A percentile compares a stretch with the other conserved stretches of the same genome.
phyloP scores from a whole-genome alignment of 2,113 vertebrate genomes.

The Sceloporus undulatus region DNA sequence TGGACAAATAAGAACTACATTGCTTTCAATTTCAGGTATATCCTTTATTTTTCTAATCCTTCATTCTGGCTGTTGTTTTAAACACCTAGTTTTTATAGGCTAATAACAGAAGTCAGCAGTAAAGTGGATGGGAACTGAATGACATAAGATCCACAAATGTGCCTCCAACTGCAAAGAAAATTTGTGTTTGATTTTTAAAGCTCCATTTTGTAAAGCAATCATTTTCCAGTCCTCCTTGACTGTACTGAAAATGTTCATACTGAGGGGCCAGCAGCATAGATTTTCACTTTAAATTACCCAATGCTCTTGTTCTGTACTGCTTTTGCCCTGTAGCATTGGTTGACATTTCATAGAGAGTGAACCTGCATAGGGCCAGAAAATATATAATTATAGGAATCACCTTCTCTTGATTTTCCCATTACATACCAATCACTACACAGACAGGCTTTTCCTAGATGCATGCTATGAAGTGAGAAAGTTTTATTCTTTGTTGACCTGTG shows the following conservation, averaged over 20 bases:
- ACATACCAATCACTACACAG: conserved; percentile 57
- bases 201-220: conserved; percentile 58
- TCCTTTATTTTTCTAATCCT: conserved; percentile 40
- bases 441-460: conserved; percentile 69
- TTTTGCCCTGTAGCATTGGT: conserved; percentile 74
- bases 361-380: conserved; percentile 64
- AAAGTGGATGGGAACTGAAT: conserved; percentile 30
- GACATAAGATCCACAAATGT: conserved; percentile 24
- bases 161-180: conserved; percentile 42
- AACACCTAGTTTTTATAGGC: conserved; percentile 29
- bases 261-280: conserved; percentile 40
- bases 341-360: conserved; percentile 81
- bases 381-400: conserved; percentile 75
- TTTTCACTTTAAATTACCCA: conserved; percentile 75
- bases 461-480: conserved; percentile 72
- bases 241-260: conserved; percentile 42
- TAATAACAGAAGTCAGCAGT: conserved; percentile 26
- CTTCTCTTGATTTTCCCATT: conserved; percentile 73
- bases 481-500: conserved; percentile 76
- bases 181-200: conserved; percentile 46
- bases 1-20: too few relatives aligned
- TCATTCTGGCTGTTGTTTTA: conserved; percentile 43
- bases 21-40: not conserved
- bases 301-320: conserved; percentile 56
- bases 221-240: conserved; percentile 49